Conservation (phyloP, 2,797 vertebrate genomes). For the Lateolabrax maculatus region DNA sequence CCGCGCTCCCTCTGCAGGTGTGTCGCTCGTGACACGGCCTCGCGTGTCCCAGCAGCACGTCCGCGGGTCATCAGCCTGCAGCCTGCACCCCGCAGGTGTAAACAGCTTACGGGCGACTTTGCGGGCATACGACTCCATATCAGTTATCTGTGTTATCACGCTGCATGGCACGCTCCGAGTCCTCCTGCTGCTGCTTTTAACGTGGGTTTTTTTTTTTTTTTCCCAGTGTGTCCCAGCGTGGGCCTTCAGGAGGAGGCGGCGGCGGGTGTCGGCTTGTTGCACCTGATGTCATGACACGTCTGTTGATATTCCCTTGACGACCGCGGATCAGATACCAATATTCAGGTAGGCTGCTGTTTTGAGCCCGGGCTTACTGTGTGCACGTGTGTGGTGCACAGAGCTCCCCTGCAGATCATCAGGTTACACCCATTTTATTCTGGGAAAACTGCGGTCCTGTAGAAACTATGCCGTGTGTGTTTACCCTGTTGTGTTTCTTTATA, state of each 20-base stretch:
- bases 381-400: constrained; percentile 1
- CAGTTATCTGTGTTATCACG: constrained; percentile 13
- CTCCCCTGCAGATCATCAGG: background rate
- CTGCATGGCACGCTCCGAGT: background rate
- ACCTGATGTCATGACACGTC: constrained; percentile 75
- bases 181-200: background rate
- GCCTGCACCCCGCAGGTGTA: constrained; percentile 39
- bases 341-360: constrained; percentile 66
- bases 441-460: background rate
- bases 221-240: constrained; percentile 39
- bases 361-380: background rate
- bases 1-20: background rate
- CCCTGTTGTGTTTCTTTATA: background rate
- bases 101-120: constrained; percentile 76
- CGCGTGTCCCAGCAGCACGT: too few relatives aligned
- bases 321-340: constrained; percentile 70
- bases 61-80: too few relatives aligned
- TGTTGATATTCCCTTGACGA: constrained; percentile 74
- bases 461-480: background rate
- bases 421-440: background rate
- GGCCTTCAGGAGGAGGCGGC: constrained; percentile 35
- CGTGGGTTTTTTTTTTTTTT: background rate
- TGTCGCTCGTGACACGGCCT: constrained; percentile 40
- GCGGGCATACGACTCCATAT: constrained; percentile 48
- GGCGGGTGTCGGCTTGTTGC: constrained; percentile 60